phyloP scores from a whole-genome alignment of 2,888 invertebrate genomes.

The Ferrisia virgata region DNA sequence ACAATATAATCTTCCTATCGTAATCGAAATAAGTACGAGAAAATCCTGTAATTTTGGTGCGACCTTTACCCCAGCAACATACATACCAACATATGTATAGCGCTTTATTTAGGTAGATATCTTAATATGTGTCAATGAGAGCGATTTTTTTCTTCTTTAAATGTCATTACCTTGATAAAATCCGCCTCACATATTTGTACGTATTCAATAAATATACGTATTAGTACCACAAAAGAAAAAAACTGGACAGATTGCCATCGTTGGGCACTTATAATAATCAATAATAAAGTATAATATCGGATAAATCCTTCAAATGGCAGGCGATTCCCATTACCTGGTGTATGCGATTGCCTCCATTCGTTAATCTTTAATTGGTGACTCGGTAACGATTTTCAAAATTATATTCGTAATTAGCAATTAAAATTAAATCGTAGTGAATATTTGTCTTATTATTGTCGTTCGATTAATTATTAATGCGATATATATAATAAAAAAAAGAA shows the following conservation, averaged over 20 bases:
- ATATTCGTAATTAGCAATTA: constrained; percentile 10
- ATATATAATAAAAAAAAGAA: not conserved
- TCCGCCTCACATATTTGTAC: not conserved
- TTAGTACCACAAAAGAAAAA: not conserved
- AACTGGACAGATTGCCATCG: not conserved
- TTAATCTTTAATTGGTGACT: constrained; percentile 5
- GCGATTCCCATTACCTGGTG: not conserved
- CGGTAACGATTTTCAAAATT: not conserved
- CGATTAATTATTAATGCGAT: not conserved
- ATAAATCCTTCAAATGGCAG: not conserved
- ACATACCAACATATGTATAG: not conserved
- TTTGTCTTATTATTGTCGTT: not conserved
- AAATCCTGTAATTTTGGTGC: not conserved
- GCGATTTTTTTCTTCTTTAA: constrained; percentile 2
- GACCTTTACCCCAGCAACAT: not conserved
- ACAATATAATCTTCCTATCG: too few relatives aligned
- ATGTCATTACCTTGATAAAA: constrained; percentile 3
- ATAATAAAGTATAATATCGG: constrained; percentile 17
- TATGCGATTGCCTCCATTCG: not conserved
- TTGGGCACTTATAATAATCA: not conserved
- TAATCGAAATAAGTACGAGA: too few relatives aligned
- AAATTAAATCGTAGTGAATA: constrained; percentile 3
- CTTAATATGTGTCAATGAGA: constrained; percentile 19
- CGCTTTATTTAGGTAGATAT: too few relatives aligned
- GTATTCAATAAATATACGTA: not conserved